Evolutionary conservation across 2,113 vertebrate species (phyloP).

Genomic region (Laterallus jamaicensis): DNA sequence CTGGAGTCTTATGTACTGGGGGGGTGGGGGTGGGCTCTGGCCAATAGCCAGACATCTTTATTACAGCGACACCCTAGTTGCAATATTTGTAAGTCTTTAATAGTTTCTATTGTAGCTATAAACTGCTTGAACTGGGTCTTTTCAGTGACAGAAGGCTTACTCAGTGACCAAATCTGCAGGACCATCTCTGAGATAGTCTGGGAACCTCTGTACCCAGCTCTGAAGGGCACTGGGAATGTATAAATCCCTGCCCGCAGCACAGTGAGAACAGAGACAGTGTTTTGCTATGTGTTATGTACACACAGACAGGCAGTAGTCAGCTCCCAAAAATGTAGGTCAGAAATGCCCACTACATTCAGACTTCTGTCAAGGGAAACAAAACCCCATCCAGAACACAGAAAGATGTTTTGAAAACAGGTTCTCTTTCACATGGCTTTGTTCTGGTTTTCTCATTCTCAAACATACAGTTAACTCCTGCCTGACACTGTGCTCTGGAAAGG

Average conservation of each 20-base stretch:
- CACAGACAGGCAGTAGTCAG: background rate
- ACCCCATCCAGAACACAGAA: background rate
- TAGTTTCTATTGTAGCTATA: background rate
- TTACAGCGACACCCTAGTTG: background rate
- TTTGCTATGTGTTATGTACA: background rate
- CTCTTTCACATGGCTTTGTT: background rate
- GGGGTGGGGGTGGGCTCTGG: background rate
- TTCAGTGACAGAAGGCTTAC: background rate
- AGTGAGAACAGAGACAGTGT: background rate
- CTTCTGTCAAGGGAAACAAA: slow-evolving; percentile 6
- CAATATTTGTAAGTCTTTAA: background rate
- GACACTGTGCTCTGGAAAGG: background rate
- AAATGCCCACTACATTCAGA: background rate
- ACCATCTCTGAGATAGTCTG: background rate
- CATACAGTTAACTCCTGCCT: background rate
- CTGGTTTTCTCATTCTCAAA: background rate
- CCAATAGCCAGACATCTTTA: background rate
- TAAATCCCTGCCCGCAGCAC: background rate
- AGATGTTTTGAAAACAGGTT: background rate
- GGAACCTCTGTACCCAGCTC: background rate
- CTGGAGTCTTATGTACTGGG: background rate
- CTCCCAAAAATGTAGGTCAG: background rate
- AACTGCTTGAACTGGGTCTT: background rate
- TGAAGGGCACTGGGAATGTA: background rate
- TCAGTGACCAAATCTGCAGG: background rate